These are phyloP conservation scores for Taeniopygia guttata DNA, from an alignment of 2,797 vertebrate species.

Conservation along the genomic window DNA sequence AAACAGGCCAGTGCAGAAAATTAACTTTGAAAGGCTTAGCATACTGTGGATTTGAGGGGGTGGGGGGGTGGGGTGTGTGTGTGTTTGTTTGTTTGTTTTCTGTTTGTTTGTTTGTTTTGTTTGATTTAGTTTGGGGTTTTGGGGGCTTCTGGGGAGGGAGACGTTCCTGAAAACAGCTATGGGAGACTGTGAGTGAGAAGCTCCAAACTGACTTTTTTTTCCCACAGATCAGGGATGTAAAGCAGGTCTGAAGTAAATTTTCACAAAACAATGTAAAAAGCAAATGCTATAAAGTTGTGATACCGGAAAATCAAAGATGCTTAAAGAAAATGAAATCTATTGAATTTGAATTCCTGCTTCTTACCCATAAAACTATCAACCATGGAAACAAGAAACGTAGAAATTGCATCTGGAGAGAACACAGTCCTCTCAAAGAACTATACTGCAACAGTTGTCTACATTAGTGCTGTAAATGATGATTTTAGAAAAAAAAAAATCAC, in stretches of 20 bases:
- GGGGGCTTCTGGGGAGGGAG: fast-evolving
- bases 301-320: not conserved
- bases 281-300: not conserved
- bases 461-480: not conserved
- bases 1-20: not conserved
- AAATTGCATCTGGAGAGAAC: not conserved
- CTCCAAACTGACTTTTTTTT: not conserved
- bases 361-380: not conserved
- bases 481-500: not conserved
- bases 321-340: not conserved
- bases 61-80: no score
- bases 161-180: not conserved
- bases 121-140: not conserved
- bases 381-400: not conserved
- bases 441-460: not conserved
- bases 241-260: not conserved
- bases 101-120: no score
- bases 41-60: not conserved
- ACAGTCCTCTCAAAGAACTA: not conserved
- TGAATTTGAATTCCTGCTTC: not conserved
- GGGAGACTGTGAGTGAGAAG: not conserved
- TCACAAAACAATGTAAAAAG: not conserved
- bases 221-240: not conserved
- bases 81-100: no score
- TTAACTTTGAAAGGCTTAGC: not conserved